Percentiles rank a stretch among this genome's conserved stretches.
Conservation (phyloP, 2,888 invertebrate genomes). For the Nemoura dubitans region DNA sequence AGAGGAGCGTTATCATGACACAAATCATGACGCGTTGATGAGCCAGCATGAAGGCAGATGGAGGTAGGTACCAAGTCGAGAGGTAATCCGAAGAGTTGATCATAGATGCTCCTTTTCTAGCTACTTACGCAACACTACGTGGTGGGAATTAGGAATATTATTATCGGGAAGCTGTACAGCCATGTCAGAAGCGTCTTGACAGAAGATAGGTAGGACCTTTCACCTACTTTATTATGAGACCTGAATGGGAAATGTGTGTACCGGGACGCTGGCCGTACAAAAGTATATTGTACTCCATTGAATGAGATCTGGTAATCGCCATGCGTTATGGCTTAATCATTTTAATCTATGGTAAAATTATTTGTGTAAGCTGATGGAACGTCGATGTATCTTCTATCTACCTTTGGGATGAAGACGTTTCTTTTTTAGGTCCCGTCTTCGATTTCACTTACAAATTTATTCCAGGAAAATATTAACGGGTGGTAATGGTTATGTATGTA, state of each 20-base stretch:
- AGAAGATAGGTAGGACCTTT: not conserved
- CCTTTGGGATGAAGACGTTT: not conserved
- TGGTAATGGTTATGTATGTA: not conserved
- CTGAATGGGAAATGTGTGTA: not conserved
- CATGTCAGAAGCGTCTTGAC: not conserved
- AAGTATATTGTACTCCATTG: not conserved
- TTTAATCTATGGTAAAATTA: not conserved
- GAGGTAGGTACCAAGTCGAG: not conserved
- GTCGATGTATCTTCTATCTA: too few relatives aligned
- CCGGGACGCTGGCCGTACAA: not conserved
- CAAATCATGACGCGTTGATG: not conserved
- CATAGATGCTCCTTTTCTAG: not conserved
- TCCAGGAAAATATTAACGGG: not conserved
- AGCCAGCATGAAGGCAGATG: not conserved
- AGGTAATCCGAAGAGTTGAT: not conserved
- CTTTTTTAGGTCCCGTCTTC: not conserved
- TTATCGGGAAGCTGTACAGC: not conserved
- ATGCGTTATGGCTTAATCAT: not conserved
- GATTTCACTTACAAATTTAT: slow-evolving; percentile 4
- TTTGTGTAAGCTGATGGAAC: not conserved
- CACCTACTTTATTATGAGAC: not conserved
- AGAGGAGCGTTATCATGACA: not conserved
- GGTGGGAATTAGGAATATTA: slow-evolving; percentile 5
- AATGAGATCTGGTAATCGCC: not conserved
- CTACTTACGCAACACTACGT: not conserved